phyloP scores from a whole-genome alignment of 2,797 vertebrate species.

The Bradypus variegatus region DNA sequence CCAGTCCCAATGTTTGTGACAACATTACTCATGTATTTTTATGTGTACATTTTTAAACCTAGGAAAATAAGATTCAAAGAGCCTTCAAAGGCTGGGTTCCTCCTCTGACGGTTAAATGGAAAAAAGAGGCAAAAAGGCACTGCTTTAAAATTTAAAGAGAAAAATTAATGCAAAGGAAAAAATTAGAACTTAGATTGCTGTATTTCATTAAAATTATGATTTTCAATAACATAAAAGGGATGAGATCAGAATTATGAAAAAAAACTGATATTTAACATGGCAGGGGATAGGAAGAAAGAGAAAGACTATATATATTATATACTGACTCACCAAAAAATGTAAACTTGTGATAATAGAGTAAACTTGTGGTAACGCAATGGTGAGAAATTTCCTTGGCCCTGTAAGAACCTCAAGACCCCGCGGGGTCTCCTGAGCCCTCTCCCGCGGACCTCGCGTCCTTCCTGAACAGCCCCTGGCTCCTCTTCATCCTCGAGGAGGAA shows the following conservation, averaged over 20 bases:
- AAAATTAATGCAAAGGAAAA: neutral
- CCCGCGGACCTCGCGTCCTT: too few relatives aligned
- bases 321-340: neutral
- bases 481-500: neutral
- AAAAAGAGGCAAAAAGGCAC: neutral
- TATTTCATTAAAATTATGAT: conserved; percentile 8
- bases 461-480: neutral
- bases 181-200: neutral
- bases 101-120: neutral
- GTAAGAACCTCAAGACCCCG: neutral
- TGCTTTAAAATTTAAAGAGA: neutral
- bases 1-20: too few relatives aligned
- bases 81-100: neutral
- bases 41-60: neutral
- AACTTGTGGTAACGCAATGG: neutral
- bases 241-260: conserved; percentile 24
- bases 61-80: neutral
- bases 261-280: neutral
- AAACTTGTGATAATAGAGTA: neutral
- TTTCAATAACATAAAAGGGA: neutral
- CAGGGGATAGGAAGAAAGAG: neutral
- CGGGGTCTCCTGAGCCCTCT: neutral
- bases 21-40: neutral
- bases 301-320: neutral
- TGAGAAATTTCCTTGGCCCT: neutral